Base-by-base conservation (phyloP, 92 coral and sea anemone species). In the Isaurus tuberculatus region DNA sequence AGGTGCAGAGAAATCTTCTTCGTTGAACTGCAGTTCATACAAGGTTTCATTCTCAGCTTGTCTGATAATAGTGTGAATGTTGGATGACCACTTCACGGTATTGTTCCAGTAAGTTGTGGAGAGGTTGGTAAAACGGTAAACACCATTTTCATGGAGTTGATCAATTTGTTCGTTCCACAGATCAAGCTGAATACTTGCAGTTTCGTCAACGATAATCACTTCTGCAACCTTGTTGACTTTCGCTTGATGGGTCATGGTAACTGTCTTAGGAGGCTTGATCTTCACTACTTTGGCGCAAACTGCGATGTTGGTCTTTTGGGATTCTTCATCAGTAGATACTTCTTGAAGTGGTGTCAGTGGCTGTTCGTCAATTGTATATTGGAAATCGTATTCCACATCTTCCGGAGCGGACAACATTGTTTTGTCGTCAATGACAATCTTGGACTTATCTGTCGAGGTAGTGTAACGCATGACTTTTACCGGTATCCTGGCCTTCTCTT, bases 81-180 rank as follows among this genome's bases (percentile, higher is more conserved):
- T 81, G 83, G 87, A 72, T 58, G 90, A 70, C 73, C 86, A 86
- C 86, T 89, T 89, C 80, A 61, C 67, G 58, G 68, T 79, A 37
- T 81, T 67, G 79, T 89, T 89, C 92, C 92, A 89, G 79, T 70
- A 89, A 53, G 51, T 77, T 31, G 88, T 88, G 73, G 83, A 85
- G 72, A 89, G 83, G 77, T 78, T 72, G 71, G 90, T 86, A 87
- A 90, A 90, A 80, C 81, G 85, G 74, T 81, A 90, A 77, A 81
- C 90, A 66, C 87, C 71, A 87, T 86, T 66, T 74, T 60, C 37
- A 40, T 81, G 73, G 46, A 90, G 84, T 75, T 86, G 87, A 34
- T 61, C 42, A 53, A 86, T 86, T 58, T 86, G 87, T 64, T 65
- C 89, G 34, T 75, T 84, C 88, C 91, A 89, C 75, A 89, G 36